Base-by-base conservation (phyloP, 2,797 vertebrate genomes). In the Tragopan temminckii region DNA sequence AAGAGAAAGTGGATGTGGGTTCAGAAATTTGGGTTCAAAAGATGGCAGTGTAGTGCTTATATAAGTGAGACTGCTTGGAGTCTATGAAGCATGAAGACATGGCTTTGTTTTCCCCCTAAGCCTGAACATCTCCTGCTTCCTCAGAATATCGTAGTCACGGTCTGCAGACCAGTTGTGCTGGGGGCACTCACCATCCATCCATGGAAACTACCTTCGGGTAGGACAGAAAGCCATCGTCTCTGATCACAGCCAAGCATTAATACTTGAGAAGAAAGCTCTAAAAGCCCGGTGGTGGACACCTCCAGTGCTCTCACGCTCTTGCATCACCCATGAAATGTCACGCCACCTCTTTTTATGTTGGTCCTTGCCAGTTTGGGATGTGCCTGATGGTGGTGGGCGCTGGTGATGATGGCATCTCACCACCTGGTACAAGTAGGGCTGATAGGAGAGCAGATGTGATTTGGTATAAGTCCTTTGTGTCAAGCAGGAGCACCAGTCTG, bases 271-370 rank as follows among this genome's bases (percentile, higher is more conserved):
- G 13, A 71, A 77, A 71, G 35, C 29, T 43, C 38, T 15, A n/a
- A 62, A 40, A 63, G 21, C 3, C 38, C 9, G 1, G 2, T 15
- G 7, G 2, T 1, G 33, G 40, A 43, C 15, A 1, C 69, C 57
- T 61, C 23, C 36, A 29, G 17, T n/a, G 13, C 63, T 62, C 46
- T 70, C 42, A 62, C 23, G 33, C 14, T 5, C 16, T 10, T 11
- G 7, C 9, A 17, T 15, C 31, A 66, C 14, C 19, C 57, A 36
- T 45, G 52, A 80, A 77, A 77, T 23, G 7, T 13, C 55, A 35
- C 11, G 9, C 16, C 43, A 25, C 4, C 24, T 58, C 55, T 59
- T 77, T 83, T 85, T 50, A 11, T 14, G 35, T 77, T 67, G 52
- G 43, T 40, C 23, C 14, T 24, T 74, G 57, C 3, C 38, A 20